These are phyloP conservation scores for Enhydra lutris DNA, from an alignment of 2,113 vertebrate genomes.

Conservation along the genomic window DNA sequence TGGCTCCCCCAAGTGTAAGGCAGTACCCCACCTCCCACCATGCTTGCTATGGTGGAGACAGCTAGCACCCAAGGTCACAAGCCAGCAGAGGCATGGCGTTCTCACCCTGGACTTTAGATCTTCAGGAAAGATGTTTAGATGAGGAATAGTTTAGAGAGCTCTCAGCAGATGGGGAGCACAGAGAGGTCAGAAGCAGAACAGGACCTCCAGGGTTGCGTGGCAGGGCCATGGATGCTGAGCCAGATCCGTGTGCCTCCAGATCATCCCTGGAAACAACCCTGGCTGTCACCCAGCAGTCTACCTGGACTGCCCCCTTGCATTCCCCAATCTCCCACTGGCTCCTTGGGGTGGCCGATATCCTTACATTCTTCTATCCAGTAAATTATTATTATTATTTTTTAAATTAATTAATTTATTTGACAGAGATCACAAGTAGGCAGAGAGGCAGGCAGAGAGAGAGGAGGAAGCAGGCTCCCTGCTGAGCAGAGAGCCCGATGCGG, in stretches of 20 bases:
- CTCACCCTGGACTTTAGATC: neutral
- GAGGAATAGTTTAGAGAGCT: neutral
- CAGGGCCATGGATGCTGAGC: fast-evolving
- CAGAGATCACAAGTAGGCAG: too few species aligned
- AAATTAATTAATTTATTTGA: too few species aligned
- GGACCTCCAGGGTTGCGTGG: neutral
- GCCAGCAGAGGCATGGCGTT: neutral
- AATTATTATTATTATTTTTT: too few species aligned
- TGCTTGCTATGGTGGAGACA: neutral
- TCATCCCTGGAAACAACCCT: neutral
- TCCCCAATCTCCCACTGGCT: neutral
- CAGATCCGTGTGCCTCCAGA: neutral
- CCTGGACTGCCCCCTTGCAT: neutral
- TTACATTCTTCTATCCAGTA: neutral
- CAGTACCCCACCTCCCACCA: neutral
- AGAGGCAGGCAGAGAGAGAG: too few species aligned
- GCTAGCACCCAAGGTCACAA: neutral
- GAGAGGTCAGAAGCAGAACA: neutral
- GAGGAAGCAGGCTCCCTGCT: too few species aligned
- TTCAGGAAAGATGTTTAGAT: neutral
- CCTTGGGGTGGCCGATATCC: neutral
- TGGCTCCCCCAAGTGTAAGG: neutral
- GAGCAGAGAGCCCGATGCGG: too few species aligned
- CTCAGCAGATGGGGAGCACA: neutral
- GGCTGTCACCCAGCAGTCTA: neutral